Percentiles rank a stretch among this genome's conserved stretches.
Conservation (phyloP, 2,888 invertebrate species). For the Platycnemis pennipes region DNA sequence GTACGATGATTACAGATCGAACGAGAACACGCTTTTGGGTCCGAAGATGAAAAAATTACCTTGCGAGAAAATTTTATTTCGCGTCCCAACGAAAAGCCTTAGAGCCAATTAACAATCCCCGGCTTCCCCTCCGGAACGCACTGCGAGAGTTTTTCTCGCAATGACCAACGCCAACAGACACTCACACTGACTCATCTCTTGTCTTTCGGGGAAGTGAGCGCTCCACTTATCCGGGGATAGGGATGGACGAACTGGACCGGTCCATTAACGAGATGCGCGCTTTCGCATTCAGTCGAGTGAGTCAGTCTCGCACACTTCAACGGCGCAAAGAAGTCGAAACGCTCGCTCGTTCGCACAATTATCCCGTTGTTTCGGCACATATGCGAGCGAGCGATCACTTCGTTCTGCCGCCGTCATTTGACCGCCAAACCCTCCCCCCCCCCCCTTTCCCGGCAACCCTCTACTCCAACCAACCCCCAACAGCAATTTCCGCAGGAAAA, state of each 20-base stretch:
- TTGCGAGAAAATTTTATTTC: background rate
- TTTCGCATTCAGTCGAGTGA: background rate
- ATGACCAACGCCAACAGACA: background rate
- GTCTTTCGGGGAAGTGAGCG: background rate
- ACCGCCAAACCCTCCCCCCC: background rate
- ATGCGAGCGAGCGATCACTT: background rate
- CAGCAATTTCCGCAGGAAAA: background rate
- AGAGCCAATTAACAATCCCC: background rate
- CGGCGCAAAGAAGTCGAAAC: constrained; percentile 16
- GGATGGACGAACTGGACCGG: background rate
- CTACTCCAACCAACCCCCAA: background rate
- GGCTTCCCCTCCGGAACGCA: background rate
- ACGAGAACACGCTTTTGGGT: background rate
- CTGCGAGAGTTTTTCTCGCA: background rate
- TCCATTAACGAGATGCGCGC: background rate
- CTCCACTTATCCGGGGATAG: background rate
- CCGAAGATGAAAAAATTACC: background rate
- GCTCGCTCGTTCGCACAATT: background rate
- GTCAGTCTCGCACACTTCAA: background rate
- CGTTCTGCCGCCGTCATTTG: background rate
- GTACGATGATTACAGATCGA: background rate
- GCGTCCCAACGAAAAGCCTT: background rate
- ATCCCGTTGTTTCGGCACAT: constrained; percentile 8
- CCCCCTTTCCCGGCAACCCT: background rate
- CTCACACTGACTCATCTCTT: background rate